These are phyloP conservation scores for Hippoglossus stenolepis DNA, from an alignment of 2,113 vertebrate genomes.

Conservation along the genomic window DNA sequence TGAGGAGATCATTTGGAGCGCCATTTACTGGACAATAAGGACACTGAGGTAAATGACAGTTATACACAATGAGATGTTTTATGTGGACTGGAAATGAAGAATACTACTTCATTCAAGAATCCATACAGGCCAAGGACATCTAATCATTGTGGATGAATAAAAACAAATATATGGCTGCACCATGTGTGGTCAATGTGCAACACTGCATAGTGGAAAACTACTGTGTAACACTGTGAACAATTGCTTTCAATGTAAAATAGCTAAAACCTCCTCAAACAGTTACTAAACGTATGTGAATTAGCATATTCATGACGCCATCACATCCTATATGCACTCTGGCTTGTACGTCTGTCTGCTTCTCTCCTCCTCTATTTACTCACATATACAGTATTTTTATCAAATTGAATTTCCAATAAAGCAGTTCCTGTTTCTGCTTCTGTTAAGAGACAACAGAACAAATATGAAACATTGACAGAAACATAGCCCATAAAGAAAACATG, in stretches of 20 bases:
- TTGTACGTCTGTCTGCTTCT: background rate
- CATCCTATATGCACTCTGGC: background rate
- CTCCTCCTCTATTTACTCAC: background rate
- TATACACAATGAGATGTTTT: constrained; percentile 15
- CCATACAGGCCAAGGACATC: constrained; percentile 10
- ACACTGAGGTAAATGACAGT: constrained; percentile 18
- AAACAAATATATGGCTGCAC: background rate
- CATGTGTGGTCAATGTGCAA: background rate
- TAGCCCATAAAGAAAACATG: background rate
- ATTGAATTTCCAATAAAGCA: background rate
- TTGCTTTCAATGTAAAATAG: background rate
- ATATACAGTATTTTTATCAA: background rate
- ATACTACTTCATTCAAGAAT: constrained; percentile 6
- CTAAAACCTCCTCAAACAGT: background rate
- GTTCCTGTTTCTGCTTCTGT: too few species aligned
- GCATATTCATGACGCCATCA: background rate
- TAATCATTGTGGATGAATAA: background rate
- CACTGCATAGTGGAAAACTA: too few species aligned
- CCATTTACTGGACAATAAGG: constrained; percentile 17
- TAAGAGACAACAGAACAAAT: background rate
- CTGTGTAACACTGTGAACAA: background rate
- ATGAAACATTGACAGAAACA: background rate
- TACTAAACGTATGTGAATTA: background rate
- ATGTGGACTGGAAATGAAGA: constrained; percentile 8
- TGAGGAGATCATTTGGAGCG: constrained; percentile 1